phyloP scores from a whole-genome alignment of 1,140 invertebrate species.

The Eumaeus atala region DNA sequence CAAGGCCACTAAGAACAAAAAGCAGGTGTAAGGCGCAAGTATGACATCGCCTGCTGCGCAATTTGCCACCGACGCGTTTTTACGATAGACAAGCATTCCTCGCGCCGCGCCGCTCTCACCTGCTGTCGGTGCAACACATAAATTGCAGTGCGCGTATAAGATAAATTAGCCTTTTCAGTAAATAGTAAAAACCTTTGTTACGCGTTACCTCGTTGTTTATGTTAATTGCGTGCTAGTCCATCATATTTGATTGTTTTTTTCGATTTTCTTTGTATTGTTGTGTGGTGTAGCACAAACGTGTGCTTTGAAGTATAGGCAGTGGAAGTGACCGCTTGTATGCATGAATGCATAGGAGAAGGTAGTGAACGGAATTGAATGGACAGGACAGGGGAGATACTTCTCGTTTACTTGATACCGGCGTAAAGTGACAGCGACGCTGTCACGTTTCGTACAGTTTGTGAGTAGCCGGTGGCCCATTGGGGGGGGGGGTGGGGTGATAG shows the following conservation, averaged over 20 bases:
- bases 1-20: background rate
- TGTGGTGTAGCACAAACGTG: too few relatives aligned
- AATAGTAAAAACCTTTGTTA: constrained; percentile 13
- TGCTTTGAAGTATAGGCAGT: too few relatives aligned
- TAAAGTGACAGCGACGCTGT: too few relatives aligned
- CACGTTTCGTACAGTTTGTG: too few relatives aligned
- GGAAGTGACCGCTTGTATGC: too few relatives aligned
- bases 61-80: constrained; percentile 17
- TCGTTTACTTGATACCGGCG: too few relatives aligned
- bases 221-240: constrained; percentile 20
- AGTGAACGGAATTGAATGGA: too few relatives aligned
- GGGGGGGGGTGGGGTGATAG: too few relatives aligned
- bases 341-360: too few relatives aligned
- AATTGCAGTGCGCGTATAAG: constrained; percentile 5
- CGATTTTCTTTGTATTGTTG: too few relatives aligned
- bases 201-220: constrained; percentile 18
- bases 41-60: constrained; percentile 8
- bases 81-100: constrained; percentile 10
- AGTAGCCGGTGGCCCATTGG: too few relatives aligned
- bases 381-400: too few relatives aligned
- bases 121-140: constrained; percentile 10
- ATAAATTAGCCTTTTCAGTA: constrained; percentile 14
- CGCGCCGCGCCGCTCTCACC: constrained; percentile 14
- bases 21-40: constrained; percentile 10
- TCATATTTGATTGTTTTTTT: background rate